Percentiles rank a stretch among this genome's conserved stretches.
phyloP scores from a whole-genome alignment of 2,888 invertebrate species.

The Loripinus fragilis region DNA sequence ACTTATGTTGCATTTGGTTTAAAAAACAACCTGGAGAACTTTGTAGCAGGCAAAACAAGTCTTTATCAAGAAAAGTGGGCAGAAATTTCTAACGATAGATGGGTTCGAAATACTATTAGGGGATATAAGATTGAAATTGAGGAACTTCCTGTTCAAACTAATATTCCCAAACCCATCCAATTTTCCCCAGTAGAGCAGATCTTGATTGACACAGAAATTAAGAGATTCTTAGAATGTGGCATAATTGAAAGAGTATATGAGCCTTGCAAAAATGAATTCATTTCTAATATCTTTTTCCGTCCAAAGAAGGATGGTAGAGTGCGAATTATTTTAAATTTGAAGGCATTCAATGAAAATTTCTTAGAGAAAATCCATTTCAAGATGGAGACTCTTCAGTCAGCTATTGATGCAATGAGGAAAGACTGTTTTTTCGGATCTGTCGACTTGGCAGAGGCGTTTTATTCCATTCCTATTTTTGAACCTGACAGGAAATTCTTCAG shows the following conservation, averaged over 20 bases:
- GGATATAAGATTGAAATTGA: background rate
- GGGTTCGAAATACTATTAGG: background rate
- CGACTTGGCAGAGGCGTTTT: constrained; percentile 46
- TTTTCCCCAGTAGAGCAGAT: background rate
- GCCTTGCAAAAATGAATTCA: background rate
- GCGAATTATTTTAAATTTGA: constrained; percentile 36
- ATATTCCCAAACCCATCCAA: background rate
- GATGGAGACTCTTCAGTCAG: constrained; percentile 28
- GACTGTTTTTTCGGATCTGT: constrained; percentile 44
- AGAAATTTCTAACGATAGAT: background rate
- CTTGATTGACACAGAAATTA: background rate
- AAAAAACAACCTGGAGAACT: background rate
- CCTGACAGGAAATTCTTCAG: constrained; percentile 46
- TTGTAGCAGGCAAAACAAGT: background rate
- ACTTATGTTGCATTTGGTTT: too few relatives aligned
- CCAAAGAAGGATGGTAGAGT: constrained; percentile 17
- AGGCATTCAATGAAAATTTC: constrained; percentile 27
- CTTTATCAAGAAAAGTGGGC: background rate
- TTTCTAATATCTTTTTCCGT: background rate
- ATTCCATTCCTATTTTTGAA: constrained; percentile 27
- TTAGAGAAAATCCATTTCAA: constrained; percentile 32
- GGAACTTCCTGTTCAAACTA: background rate
- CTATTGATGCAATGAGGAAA: constrained; percentile 26
- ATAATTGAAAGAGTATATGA: background rate
- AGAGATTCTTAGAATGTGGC: background rate